phyloP scores from a whole-genome alignment of 2,888 invertebrate species.

The Lasioglossum figueresi region DNA sequence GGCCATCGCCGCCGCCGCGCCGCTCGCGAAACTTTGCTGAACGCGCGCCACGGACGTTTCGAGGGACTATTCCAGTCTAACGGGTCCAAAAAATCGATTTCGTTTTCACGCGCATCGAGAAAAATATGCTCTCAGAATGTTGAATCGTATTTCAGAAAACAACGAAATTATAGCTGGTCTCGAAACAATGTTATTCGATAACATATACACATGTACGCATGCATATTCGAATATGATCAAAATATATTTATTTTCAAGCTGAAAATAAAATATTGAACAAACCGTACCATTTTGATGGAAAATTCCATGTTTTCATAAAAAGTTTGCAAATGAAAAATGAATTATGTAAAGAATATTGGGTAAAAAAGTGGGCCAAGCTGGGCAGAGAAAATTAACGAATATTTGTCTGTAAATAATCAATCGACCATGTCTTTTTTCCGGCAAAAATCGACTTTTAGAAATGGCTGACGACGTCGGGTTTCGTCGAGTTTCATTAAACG shows the following conservation, averaged over 20 bases:
- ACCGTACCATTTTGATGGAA: neutral
- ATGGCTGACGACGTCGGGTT: neutral
- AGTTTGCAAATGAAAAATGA: neutral
- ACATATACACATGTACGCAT: too few relatives aligned
- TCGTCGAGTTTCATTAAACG: neutral
- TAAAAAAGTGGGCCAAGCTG: neutral
- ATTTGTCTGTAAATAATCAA: neutral
- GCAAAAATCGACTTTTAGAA: neutral
- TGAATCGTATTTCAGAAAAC: too few relatives aligned
- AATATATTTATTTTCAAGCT: neutral
- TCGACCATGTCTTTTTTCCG: neutral
- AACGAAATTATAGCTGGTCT: too few relatives aligned
- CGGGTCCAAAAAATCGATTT: neutral
- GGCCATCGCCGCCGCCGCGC: neutral
- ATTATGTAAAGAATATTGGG: neutral
- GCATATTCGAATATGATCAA: neutral
- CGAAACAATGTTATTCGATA: too few relatives aligned
- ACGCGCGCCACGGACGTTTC: neutral
- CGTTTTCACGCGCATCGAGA: too few relatives aligned
- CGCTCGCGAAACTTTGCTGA: neutral
- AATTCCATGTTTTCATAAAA: neutral
- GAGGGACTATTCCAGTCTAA: neutral
- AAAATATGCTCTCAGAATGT: neutral
- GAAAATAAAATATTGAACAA: neutral
- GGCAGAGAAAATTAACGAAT: neutral